A percentile compares a stretch with the other conserved stretches of the same genome.
These are phyloP conservation scores for Centruroides sculpturatus DNA, from an alignment of 1,140 invertebrate species.

Conservation along the genomic window DNA sequence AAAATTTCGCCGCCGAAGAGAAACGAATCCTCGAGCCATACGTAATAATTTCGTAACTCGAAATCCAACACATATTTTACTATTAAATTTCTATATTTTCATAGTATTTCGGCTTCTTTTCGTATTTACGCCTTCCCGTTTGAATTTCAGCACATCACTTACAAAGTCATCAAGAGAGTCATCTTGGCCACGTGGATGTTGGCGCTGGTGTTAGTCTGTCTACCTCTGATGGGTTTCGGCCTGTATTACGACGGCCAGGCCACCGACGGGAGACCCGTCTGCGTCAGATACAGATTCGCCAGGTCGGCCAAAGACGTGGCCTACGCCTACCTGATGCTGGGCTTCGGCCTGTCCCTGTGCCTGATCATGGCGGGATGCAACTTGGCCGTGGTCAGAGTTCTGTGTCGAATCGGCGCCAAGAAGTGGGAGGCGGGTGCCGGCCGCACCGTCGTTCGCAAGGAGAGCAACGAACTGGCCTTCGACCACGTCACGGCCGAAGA, in stretches of 20 bases:
- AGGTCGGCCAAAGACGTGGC: constrained; percentile 43
- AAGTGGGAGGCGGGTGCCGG: constrained; percentile 29
- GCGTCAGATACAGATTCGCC: constrained; percentile 54
- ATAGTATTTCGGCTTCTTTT: no score
- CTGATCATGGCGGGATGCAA: constrained; percentile 64
- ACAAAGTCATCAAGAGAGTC: constrained; percentile 51
- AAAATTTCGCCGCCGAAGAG: no score
- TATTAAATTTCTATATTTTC: no score
- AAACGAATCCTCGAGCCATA: no score
- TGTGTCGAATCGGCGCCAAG: constrained; percentile 35
- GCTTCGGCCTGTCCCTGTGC: constrained; percentile 54
- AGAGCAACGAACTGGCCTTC: constrained; percentile 5
- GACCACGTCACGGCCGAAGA: constrained; percentile 41
- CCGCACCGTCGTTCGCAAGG: constrained; percentile 19
- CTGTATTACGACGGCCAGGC: constrained; percentile 43
- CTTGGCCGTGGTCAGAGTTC: constrained; percentile 54
- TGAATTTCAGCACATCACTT: constrained; percentile 54
- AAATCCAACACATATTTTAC: no score
- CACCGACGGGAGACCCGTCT: constrained; percentile 22
- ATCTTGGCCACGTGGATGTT: constrained; percentile 52
- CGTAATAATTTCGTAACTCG: no score
- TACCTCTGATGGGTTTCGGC: constrained; percentile 62
- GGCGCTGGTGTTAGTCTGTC: constrained; percentile 50
- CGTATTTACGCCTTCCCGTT: no score
- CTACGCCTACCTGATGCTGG: constrained; percentile 62